Evolutionary conservation across 2,888 invertebrate species (phyloP).

Genomic region (Spodoptera picta): DNA sequence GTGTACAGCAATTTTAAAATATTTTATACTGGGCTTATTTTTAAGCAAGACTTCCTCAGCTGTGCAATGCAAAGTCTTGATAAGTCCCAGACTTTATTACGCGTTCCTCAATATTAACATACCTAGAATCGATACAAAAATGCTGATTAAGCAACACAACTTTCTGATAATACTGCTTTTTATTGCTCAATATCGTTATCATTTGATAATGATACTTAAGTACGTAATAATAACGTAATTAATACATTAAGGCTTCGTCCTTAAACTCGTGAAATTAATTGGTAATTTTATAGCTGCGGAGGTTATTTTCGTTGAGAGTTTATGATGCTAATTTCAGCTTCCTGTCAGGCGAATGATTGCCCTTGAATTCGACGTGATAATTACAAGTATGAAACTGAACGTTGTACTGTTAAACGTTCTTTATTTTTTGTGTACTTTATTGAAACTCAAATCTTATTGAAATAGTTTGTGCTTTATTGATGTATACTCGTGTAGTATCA

Average conservation of each 20-base stretch:
- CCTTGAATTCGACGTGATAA: conserved; percentile 36
- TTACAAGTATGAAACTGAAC: conserved; percentile 2
- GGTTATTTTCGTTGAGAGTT: conserved; percentile 21
- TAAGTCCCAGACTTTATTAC: too few species aligned
- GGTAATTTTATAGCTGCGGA: conserved; percentile 27
- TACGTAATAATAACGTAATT: too few species aligned
- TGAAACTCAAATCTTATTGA: too few species aligned
- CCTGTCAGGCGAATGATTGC: conserved; percentile 33
- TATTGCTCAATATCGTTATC: conserved; percentile 19
- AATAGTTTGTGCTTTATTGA: too few species aligned
- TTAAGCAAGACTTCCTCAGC: too few species aligned
- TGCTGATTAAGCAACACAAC: conserved; percentile 27
- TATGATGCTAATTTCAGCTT: conserved; percentile 41
- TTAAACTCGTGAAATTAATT: conserved; percentile 15
- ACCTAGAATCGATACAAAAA: too few species aligned
- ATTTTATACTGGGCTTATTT: too few species aligned
- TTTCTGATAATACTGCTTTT: conserved; percentile 6
- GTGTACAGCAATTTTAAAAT: too few species aligned
- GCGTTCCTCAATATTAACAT: too few species aligned
- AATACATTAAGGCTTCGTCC: not conserved
- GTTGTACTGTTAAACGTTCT: not conserved
- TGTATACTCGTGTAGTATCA: too few species aligned
- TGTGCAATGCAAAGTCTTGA: too few species aligned
- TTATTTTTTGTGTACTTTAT: too few species aligned
- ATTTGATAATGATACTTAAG: conserved; percentile 16